These are phyloP conservation scores for Philaethria dido DNA, from an alignment of 2,888 invertebrate genomes.

Conservation along the genomic window DNA sequence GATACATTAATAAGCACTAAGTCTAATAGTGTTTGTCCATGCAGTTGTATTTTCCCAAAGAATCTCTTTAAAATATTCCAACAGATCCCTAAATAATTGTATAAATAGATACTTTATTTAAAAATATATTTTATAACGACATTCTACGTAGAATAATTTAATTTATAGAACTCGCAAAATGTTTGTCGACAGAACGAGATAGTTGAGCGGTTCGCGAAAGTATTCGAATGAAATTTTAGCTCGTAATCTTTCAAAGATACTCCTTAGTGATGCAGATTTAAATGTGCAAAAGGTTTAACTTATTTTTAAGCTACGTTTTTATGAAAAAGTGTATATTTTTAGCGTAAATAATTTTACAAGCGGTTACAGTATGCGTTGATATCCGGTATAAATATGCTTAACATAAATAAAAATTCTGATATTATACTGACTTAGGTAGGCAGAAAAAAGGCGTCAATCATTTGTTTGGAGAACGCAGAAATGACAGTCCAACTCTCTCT, in stretches of 20 bases:
- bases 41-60: too few species aligned
- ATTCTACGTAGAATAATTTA: slow-evolving; percentile 6
- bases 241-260: slow-evolving; percentile 15
- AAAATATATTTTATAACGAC: not conserved
- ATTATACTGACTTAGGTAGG: too few species aligned
- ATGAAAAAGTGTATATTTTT: too few species aligned
- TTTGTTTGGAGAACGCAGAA: too few species aligned
- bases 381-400: too few species aligned
- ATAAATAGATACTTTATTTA: not conserved
- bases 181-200: slow-evolving; percentile 8
- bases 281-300: not conserved
- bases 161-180: slow-evolving; percentile 10
- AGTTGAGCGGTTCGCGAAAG: slow-evolving; percentile 1
- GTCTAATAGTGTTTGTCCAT: too few species aligned
- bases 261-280: slow-evolving; percentile 1
- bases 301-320: not conserved
- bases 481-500: too few species aligned
- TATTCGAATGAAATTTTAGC: slow-evolving; percentile 13
- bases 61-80: not conserved
- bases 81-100: not conserved
- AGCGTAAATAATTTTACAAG: too few species aligned
- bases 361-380: too few species aligned
- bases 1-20: too few species aligned
- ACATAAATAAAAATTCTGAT: too few species aligned
- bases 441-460: too few species aligned